Evolutionary conservation across 2,888 invertebrate species (phyloP).

Genomic region (Hirtodrosophila cameraria): DNA sequence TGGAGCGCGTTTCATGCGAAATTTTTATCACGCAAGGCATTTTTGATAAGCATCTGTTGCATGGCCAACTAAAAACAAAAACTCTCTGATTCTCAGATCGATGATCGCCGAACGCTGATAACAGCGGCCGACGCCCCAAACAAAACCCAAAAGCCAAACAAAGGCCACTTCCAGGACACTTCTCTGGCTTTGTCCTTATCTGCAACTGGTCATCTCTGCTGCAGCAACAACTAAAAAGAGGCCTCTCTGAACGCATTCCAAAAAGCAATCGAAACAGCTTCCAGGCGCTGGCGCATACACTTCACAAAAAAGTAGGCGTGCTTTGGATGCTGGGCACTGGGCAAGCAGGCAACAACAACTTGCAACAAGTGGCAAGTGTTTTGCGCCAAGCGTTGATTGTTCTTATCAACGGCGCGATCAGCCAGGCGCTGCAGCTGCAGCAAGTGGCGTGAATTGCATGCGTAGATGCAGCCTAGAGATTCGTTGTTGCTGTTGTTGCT

Average conservation of each 20-base stretch:
- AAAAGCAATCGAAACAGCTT: conserved; percentile 50
- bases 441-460: conserved; percentile 68
- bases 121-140: conserved; percentile 45
- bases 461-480: conserved; percentile 67
- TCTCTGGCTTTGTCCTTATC: conserved; percentile 57
- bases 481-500: conserved; percentile 10
- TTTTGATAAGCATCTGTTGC: conserved; percentile 65
- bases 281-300: conserved; percentile 50
- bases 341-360: conserved; percentile 10
- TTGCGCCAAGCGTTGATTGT: conserved; percentile 77
- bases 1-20: conserved; percentile 58
- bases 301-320: conserved; percentile 56
- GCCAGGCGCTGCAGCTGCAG: conserved; percentile 45
- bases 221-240: too few species aligned
- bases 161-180: conserved; percentile 15
- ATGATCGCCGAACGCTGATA: conserved; percentile 46
- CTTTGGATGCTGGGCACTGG: conserved; percentile 31
- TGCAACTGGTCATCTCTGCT: conserved; percentile 39
- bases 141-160: conserved; percentile 9
- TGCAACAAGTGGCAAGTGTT: conserved; percentile 70
- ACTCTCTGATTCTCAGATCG: conserved; percentile 44
- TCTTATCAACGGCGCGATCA: conserved; percentile 69
- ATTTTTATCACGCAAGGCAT: conserved; percentile 75
- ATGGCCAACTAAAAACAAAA: neutral
- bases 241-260: conserved; percentile 35